Percentiles rank a stretch among this genome's conserved stretches.
These are phyloP conservation scores for Myotis myotis DNA, from an alignment of 2,797 vertebrate species.

Conservation along the genomic window DNA sequence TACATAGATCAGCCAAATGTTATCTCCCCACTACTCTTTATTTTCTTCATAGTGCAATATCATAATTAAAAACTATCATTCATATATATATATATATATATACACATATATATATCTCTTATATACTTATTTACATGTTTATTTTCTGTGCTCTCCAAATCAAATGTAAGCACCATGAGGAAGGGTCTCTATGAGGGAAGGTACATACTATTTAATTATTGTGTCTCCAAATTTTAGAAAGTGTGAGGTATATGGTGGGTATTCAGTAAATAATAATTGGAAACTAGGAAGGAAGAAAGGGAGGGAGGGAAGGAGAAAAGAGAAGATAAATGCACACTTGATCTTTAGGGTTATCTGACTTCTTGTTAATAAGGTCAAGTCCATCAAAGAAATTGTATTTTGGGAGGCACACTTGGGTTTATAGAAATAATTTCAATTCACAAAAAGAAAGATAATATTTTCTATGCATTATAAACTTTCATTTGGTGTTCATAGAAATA, in stretches of 20 bases:
- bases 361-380: background rate
- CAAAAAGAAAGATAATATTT: background rate
- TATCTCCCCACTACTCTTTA: background rate
- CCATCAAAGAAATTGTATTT: background rate
- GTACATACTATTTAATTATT: background rate
- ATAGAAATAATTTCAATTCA: slow-evolving; percentile 14
- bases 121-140: background rate
- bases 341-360: background rate
- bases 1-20: background rate
- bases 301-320: background rate
- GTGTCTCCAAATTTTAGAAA: background rate
- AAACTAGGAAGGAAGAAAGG: background rate
- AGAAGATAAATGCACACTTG: background rate
- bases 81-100: too few relatives aligned
- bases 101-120: background rate
- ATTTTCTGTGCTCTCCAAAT: background rate
- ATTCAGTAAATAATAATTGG: background rate
- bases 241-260: background rate
- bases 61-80: background rate
- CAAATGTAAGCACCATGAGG: background rate
- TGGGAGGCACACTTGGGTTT: background rate
- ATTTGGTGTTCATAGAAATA: slow-evolving; percentile 33
- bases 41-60: slow-evolving; percentile 12
- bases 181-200: background rate
- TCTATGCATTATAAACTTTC: background rate